These are phyloP conservation scores for Gila orcuttii DNA, from an alignment of 2,113 vertebrate species.

Conservation along the genomic window DNA sequence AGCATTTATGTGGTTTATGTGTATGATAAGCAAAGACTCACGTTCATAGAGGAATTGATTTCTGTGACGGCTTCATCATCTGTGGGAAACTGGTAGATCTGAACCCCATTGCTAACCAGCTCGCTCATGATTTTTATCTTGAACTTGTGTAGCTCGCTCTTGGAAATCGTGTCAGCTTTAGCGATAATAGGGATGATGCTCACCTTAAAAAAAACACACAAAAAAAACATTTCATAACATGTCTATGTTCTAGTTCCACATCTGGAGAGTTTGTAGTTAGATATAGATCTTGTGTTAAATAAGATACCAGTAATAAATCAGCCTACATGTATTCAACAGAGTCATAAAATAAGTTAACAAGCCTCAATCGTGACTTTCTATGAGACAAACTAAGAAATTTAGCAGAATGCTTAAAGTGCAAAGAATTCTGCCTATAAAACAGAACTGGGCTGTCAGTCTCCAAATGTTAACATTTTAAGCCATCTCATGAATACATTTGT, in stretches of 20 bases:
- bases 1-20: not conserved
- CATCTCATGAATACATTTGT: too few relatives aligned
- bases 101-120: conserved; percentile 96
- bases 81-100: conserved; percentile 98
- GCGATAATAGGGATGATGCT: conserved; percentile 98
- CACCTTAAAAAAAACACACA: conserved; percentile 74
- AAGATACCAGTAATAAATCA: not conserved
- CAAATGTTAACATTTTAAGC: too few relatives aligned
- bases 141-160: conserved; percentile 97
- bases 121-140: conserved; percentile 99
- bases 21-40: conserved; percentile 62
- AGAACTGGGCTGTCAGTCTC: too few relatives aligned
- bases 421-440: too few relatives aligned
- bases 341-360: not conserved
- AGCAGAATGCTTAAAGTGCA: too few relatives aligned
- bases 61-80: conserved; percentile 92
- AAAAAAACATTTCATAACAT: not conserved
- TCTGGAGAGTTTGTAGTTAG: too few relatives aligned
- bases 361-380: too few relatives aligned
- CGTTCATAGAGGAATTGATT: conserved; percentile 97
- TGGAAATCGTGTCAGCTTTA: conserved; percentile 98
- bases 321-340: not conserved
- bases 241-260: not conserved
- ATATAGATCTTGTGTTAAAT: not conserved
- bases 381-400: too few relatives aligned